Base-by-base conservation (phyloP, 2,113 vertebrate genomes). In the Australoheros scitulus region DNA sequence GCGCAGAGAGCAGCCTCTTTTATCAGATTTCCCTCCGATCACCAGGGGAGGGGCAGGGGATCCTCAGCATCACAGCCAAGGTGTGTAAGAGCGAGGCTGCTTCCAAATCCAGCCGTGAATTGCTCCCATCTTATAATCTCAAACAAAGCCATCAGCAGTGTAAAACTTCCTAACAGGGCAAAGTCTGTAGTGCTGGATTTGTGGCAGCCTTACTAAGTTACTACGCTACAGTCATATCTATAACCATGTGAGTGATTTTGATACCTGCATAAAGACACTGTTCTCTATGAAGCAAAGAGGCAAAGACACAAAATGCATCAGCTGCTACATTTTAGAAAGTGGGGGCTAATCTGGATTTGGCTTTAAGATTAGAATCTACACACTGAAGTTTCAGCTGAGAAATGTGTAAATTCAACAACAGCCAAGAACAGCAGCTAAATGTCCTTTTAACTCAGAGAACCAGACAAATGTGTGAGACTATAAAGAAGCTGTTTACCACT, bases 41-140 rank as follows among this genome's bases (percentile, higher is more conserved):
- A 86, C 78, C 83, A 87, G 88, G 77, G 93, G 91, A 92, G 93
- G 91, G 83, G 90, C 88, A 80, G 88, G 86, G 79, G 88, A 88
- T 90, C 78, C 88, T 93, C 87, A 7, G 76, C 72, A 79, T 88
- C 89, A 34, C 11, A 24, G 68, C 64, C 81, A 61, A 56, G 59
- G 77, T 83, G 79, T 47, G 29, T n/a, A 36, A 78, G 77, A 85
- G 60, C 26, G 7, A 72, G 72, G 43, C 70, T 57, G 58, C 77
- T 52, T 72, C 82, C 76, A 56, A 50, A 68, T 41, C 68, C 85
- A 70, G 15, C 58, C 7, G 17, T 26, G 70, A 81, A 47, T 22
- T n/a, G 58, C 80, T 57, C 64, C 11, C 47, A 13, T 77, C 24
- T 68, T 15, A 24, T 11, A 29, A 41, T 70, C 79, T 29, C 17